A percentile compares a stretch with the other conserved stretches of the same genome.
These are phyloP conservation scores for Blennius ocellaris DNA, from an alignment of 2,113 vertebrate species.

Conservation along the genomic window DNA sequence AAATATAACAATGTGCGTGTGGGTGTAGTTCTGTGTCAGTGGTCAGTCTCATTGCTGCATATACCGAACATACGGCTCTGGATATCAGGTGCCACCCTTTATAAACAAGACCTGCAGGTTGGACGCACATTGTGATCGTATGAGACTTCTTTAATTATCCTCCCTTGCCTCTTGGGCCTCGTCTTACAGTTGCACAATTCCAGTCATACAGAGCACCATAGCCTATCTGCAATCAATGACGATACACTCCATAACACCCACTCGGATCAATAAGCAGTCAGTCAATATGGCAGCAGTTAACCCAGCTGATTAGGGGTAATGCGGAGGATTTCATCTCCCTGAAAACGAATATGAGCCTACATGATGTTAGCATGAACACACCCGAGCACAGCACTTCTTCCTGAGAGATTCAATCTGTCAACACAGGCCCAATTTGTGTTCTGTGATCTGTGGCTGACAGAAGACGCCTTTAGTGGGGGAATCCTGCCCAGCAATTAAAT, in stretches of 20 bases:
- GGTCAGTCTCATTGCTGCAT: too few species aligned
- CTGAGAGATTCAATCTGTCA: slow-evolving; percentile 69
- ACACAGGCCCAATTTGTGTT: slow-evolving; percentile 54
- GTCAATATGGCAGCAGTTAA: slow-evolving; percentile 75
- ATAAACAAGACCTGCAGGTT: slow-evolving; percentile 15
- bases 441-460: slow-evolving; percentile 57
- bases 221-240: slow-evolving; percentile 64
- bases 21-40: too few species aligned
- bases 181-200: slow-evolving; percentile 38
- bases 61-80: slow-evolving; percentile 6
- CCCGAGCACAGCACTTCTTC: slow-evolving; percentile 4
- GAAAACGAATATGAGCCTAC: slow-evolving; percentile 21
- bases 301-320: slow-evolving; percentile 70
- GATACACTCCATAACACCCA: slow-evolving; percentile 68
- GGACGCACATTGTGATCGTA: slow-evolving; percentile 23
- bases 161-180: slow-evolving; percentile 27
- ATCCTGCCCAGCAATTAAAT: slow-evolving; percentile 72
- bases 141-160: slow-evolving; percentile 27
- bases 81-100: slow-evolving; percentile 24
- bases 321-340: slow-evolving; percentile 41
- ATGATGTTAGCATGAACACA: slow-evolving; percentile 20
- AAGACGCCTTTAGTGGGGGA: slow-evolving; percentile 53
- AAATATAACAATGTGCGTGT: too few species aligned
- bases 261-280: slow-evolving; percentile 65
- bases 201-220: slow-evolving; percentile 27